Conservation (phyloP, 2,113 vertebrate genomes). For the Salvator merianae region DNA sequence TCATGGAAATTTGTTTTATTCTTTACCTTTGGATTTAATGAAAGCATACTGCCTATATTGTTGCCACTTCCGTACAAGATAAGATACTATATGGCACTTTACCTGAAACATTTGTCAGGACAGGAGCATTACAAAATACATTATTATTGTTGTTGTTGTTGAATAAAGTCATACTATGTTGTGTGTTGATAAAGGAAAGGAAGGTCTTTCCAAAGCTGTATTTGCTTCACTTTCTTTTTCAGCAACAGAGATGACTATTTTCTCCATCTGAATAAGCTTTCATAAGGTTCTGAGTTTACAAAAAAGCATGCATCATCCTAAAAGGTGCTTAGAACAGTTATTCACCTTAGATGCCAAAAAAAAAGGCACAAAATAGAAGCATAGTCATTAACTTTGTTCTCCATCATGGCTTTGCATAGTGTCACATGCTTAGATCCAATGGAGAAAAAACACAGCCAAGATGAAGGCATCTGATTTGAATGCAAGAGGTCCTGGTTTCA, state of each 20-base stretch:
- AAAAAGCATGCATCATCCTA: not conserved
- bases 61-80: not conserved
- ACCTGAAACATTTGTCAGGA: not conserved
- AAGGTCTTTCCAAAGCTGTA: not conserved
- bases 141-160: not conserved
- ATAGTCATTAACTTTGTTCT: not conserved
- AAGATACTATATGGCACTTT: not conserved
- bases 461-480: no score
- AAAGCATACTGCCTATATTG: conserved; percentile 6
- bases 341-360: not conserved
- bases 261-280: not conserved
- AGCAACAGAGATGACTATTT: not conserved
- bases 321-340: not conserved
- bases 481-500: no score
- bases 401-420: not conserved
- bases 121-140: not conserved
- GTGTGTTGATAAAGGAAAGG: not conserved
- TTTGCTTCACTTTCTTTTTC: not conserved
- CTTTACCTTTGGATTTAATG: conserved; percentile 13
- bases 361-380: not conserved
- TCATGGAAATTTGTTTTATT: not conserved
- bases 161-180: not conserved
- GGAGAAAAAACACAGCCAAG: no score
- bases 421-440: no score
- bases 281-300: not conserved